Evolutionary conservation across 2,888 invertebrate genomes (phyloP).

Genomic region (Pherbina coryleti): DNA sequence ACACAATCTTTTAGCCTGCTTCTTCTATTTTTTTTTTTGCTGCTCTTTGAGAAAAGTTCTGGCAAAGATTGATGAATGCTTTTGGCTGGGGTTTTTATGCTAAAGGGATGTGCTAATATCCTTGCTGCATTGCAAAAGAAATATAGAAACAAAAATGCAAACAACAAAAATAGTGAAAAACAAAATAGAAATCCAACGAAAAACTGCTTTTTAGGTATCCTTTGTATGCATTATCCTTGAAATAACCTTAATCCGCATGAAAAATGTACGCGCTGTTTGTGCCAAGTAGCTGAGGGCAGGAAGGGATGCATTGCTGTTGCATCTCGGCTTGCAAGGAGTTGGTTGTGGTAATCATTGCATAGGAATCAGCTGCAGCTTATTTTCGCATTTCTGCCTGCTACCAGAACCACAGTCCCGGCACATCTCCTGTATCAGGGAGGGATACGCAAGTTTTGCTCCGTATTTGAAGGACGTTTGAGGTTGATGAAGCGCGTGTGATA

Average conservation of each 20-base stretch:
- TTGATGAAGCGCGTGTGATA: constrained; percentile 29
- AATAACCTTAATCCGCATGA: constrained; percentile 65
- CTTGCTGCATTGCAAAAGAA: background rate
- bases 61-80: constrained; percentile 68
- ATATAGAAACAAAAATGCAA: background rate
- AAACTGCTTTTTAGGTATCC: constrained; percentile 24
- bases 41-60: constrained; percentile 61
- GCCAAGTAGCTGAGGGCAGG: background rate
- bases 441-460: background rate
- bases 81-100: constrained; percentile 32
- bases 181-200: background rate
- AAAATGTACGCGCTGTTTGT: constrained; percentile 21
- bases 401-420: background rate
- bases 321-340: background rate
- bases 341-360: background rate
- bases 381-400: constrained; percentile 25
- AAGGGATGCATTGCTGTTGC: background rate
- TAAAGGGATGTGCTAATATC: background rate
- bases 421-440: background rate
- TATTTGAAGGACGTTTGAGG: constrained; percentile 22
- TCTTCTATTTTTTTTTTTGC: background rate
- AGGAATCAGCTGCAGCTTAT: constrained; percentile 41
- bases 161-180: background rate
- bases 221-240: constrained; percentile 60
- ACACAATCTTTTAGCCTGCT: constrained; percentile 24